These are phyloP conservation scores for Shargacucullia verbasci DNA, from an alignment of 2,888 invertebrate species.

Conservation along the genomic window DNA sequence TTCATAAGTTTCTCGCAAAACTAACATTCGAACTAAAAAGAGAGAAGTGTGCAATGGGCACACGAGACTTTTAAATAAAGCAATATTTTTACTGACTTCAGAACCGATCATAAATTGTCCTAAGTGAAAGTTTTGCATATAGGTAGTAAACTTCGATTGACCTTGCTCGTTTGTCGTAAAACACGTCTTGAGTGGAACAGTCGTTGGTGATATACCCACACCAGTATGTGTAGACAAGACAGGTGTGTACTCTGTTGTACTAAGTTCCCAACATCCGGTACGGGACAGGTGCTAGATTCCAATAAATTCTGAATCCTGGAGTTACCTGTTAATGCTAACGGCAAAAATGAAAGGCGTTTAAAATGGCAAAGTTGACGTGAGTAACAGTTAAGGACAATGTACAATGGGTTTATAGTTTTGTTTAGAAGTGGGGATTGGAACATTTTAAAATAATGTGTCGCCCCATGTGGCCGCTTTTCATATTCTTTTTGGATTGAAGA, in stretches of 20 bases:
- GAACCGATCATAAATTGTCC: slow-evolving; percentile 37
- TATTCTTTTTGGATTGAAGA: background rate
- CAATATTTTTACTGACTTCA: slow-evolving; percentile 32
- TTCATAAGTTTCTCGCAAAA: background rate
- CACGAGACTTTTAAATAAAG: slow-evolving; percentile 1
- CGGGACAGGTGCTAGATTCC: slow-evolving; percentile 58
- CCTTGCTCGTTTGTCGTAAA: slow-evolving; percentile 63
- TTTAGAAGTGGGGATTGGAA: background rate
- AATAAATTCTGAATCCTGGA: slow-evolving; percentile 41
- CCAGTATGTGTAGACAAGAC: slow-evolving; percentile 36
- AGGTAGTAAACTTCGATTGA: slow-evolving; percentile 56
- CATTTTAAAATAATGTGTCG: slow-evolving; percentile 7
- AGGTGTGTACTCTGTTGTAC: slow-evolving; percentile 57
- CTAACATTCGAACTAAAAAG: slow-evolving; percentile 15
- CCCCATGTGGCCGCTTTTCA: background rate
- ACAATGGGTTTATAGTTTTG: slow-evolving; percentile 21
- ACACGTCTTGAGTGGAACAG: slow-evolving; percentile 55
- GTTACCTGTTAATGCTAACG: slow-evolving; percentile 37
- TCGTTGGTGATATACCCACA: slow-evolving; percentile 32
- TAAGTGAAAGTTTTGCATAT: slow-evolving; percentile 68
- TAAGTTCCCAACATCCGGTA: slow-evolving; percentile 60
- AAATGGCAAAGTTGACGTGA: slow-evolving; percentile 51
- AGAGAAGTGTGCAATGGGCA: slow-evolving; percentile 29
- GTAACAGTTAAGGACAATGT: slow-evolving; percentile 30
- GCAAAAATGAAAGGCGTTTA: slow-evolving; percentile 58